Base-by-base conservation (phyloP, 1,140 invertebrate genomes). In the Platyscapa corneri region DNA sequence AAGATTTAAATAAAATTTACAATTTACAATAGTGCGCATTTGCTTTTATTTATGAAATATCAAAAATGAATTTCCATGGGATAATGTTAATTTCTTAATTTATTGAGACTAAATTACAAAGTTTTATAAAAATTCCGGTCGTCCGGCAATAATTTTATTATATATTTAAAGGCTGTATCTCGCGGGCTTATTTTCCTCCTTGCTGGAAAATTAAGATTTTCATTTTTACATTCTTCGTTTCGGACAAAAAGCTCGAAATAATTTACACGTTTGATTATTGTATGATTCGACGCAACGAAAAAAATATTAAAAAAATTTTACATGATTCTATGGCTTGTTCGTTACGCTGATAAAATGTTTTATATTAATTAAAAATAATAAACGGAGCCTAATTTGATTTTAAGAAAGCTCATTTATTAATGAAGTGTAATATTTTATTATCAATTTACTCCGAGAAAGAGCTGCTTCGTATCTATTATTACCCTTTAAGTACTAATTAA, bases 301-400 rank as follows among this genome's bases (percentile, higher is more conserved):
- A 60, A 60, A 18, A 39, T 14, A 42, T 23, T n/a, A 42, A 74
- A 37, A n/a, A 74, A 74, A 10, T 74, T 74, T 39, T 74, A 74
- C 27, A 42, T 42, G 37, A 74, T 42, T n/a, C 6, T 14, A 74
- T 27, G 10, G 39, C 14, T 23, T 3, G 39, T n/a, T n/a, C n/a
- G n/a, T 30, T 72, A 39, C 20, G 6, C 27, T 42, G 37, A 74
- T 74, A 74, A 74, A 74, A 42, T 74, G 37, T 74, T 74, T 74
- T 74, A 74, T 42, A 74, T 42, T 42, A 34, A 6, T 12, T 42
- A 6, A 42, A 74, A n/a, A n/a, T 3, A 42, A 42, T n/a, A n/a
- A 42, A n/a, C n/a, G 0, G 42, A 42, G 14, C 16, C 0, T 37
- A 32, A 70, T 16, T 70, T 70, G 0, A 39, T 70, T 70, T 70